phyloP scores from a whole-genome alignment of 2,888 invertebrate species.

The Cryptops parisi region DNA sequence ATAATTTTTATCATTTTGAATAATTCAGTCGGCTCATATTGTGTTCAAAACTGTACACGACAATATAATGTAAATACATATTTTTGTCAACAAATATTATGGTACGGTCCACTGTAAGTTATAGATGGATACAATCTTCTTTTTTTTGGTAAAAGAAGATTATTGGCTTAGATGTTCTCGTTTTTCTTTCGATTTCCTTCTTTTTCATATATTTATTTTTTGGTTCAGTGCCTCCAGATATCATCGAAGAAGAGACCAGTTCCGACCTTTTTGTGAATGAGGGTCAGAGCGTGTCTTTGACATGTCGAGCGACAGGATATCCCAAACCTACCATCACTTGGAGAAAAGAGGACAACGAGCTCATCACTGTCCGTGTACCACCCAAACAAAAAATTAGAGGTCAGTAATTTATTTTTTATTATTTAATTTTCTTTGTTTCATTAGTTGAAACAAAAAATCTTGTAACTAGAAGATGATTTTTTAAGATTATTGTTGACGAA shows the following conservation, averaged over 20 bases:
- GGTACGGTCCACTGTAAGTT: too few species aligned
- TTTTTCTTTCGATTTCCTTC: not conserved
- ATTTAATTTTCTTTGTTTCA: not conserved
- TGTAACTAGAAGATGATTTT: too few species aligned
- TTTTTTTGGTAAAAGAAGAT: too few species aligned
- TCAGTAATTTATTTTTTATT: conserved; percentile 19
- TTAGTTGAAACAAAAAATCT: not conserved
- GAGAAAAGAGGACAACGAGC: conserved; percentile 71
- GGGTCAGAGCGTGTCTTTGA: conserved; percentile 21
- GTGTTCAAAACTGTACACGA: too few species aligned
- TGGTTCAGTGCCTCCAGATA: conserved; percentile 20
- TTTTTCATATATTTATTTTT: too few species aligned
- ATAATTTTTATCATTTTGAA: too few species aligned
- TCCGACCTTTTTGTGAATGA: conserved; percentile 22
- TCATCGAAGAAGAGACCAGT: conserved; percentile 18
- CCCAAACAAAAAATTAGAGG: conserved; percentile 55
- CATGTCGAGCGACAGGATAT: conserved; percentile 23
- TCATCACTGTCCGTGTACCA: conserved; percentile 59
- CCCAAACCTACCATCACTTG: conserved; percentile 58
- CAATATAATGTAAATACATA: too few species aligned
- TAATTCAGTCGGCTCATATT: too few species aligned
- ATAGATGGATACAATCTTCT: too few species aligned
- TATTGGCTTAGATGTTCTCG: too few species aligned
- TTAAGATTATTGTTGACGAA: too few species aligned
- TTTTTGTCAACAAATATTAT: too few species aligned